Base-by-base conservation (phyloP, 2,797 vertebrate genomes). In the Chelonia mydas region DNA sequence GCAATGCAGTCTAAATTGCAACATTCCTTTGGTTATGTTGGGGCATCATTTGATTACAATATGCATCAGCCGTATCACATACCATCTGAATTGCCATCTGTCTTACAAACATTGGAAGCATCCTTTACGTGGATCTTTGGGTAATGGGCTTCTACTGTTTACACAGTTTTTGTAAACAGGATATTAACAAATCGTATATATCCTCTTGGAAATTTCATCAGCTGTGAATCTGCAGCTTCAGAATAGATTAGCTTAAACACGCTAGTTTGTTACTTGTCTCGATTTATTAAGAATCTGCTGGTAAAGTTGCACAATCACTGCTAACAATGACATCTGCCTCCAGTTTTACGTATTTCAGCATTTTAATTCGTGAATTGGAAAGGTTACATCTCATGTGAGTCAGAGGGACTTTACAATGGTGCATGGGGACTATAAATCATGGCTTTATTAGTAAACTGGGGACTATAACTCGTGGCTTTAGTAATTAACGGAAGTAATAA, bases 151-250 rank as follows among this genome's bases (percentile, higher is more conserved):
- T 88, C 1, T 2, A 89, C 86, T 93, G 96, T 95, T 96, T 97
- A 93, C 65, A 13, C 0, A 7, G 50, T 12, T 93, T 94, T 84
- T 74, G 77, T 97, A 98, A 98, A 98, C 97, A 98, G 97, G 97
- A 97, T 93, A 86, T 80, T 95, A 74, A 37, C 54, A 10, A 41
- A 77, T 65, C 88, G 55, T 96, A 97, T 98, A 97, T 96, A 97
- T 86, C 90, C 96, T 88, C 83, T 12, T 85, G 21, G 51, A 87
- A 93, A 47, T 50, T 61, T 41, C 81, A 81, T 89, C 81, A 77
- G 88, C 88, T 87, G 87, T 51, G 15, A 74, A 37, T 92, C 80
- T 55, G 47, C 54, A 79, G 49, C 37, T 19, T 91, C 41, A 41
- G 80, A 77, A 76, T 1, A 49, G 47, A 88, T 47, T 65, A 31